phyloP scores from a whole-genome alignment of 2,797 vertebrate genomes.

The Phoeniculus purpureus region DNA sequence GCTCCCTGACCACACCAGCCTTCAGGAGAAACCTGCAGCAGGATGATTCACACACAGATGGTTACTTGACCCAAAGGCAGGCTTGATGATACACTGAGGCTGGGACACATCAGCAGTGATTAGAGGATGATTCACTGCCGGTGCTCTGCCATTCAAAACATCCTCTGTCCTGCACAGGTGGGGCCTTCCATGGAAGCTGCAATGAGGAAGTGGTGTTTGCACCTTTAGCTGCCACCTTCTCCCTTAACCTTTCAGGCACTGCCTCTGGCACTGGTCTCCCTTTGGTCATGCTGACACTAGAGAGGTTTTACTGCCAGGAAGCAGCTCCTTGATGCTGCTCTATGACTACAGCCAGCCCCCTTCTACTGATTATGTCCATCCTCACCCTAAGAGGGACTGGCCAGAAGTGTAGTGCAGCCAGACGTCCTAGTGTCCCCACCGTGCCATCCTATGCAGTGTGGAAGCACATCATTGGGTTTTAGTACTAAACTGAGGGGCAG shows the following conservation, averaged over 20 bases:
- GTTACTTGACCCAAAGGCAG: constrained; percentile 36
- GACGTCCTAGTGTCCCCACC: neutral
- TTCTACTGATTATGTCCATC: neutral
- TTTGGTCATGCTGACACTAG: neutral
- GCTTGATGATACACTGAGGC: constrained; percentile 16
- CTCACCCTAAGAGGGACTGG: neutral
- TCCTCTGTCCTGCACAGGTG: constrained; percentile 31
- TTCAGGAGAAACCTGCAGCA: constrained; percentile 5
- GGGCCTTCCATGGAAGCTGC: neutral
- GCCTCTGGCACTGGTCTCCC: neutral
- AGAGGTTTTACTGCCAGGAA: neutral
- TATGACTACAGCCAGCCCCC: neutral
- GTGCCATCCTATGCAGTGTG: rapidly evolving
- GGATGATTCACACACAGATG: constrained; percentile 39
- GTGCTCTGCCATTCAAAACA: constrained; percentile 59
- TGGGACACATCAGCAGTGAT: constrained; percentile 49
- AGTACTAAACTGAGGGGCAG: neutral
- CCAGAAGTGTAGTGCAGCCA: neutral
- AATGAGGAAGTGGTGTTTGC: constrained; percentile 25
- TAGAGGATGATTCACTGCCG: constrained; percentile 49
- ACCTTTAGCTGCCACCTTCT: constrained; percentile 28
- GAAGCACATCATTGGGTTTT: neutral
- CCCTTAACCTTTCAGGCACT: neutral
- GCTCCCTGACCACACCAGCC: neutral
- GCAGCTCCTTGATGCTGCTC: neutral